A percentile compares a stretch with the other conserved stretches of the same genome.
Evolutionary conservation across 2,888 invertebrate genomes (phyloP).

Genomic region (Nysson spinosus): DNA sequence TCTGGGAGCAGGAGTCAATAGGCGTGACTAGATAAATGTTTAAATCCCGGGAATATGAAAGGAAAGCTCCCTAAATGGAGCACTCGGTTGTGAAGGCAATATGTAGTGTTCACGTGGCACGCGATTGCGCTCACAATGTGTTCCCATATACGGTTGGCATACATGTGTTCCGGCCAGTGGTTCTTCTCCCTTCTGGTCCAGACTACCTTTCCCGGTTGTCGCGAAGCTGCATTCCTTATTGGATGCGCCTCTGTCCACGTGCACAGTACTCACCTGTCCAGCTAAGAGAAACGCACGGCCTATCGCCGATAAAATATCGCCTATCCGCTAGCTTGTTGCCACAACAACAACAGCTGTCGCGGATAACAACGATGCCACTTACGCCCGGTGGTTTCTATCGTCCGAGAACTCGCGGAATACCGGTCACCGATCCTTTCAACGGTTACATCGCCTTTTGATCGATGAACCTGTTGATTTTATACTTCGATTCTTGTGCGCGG

Average conservation of each 20-base stretch:
- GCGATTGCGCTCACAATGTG: conserved; percentile 65
- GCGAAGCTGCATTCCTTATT: conserved; percentile 62
- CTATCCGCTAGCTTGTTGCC: conserved; percentile 29
- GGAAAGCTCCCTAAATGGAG: conserved; percentile 59
- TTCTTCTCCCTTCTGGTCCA: conserved; percentile 60
- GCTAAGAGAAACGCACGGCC: conserved; percentile 43
- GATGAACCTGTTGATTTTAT: too few relatives aligned
- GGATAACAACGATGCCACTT: conserved; percentile 40
- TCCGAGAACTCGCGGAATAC: background rate
- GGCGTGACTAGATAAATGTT: conserved; percentile 34
- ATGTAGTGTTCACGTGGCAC: conserved; percentile 60
- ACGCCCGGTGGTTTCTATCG: background rate
- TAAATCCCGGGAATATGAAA: conserved; percentile 54
- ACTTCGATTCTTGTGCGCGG: too few relatives aligned
- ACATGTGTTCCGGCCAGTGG: conserved; percentile 70
- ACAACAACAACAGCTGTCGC: conserved; percentile 48
- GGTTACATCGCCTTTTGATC: too few relatives aligned
- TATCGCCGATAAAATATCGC: conserved; percentile 54
- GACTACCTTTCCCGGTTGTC: conserved; percentile 63
- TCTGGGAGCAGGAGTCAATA: conserved; percentile 19
- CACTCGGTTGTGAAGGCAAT: conserved; percentile 59
- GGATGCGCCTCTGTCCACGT: conserved; percentile 61
- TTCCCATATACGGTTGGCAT: conserved; percentile 67
- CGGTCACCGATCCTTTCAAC: too few relatives aligned
- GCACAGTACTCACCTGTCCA: conserved; percentile 56